Evolutionary conservation across 2,113 vertebrate species (phyloP), one percentile per base, ranked within the genome.

Genomic region (Nycticorax nycticorax): DNA sequence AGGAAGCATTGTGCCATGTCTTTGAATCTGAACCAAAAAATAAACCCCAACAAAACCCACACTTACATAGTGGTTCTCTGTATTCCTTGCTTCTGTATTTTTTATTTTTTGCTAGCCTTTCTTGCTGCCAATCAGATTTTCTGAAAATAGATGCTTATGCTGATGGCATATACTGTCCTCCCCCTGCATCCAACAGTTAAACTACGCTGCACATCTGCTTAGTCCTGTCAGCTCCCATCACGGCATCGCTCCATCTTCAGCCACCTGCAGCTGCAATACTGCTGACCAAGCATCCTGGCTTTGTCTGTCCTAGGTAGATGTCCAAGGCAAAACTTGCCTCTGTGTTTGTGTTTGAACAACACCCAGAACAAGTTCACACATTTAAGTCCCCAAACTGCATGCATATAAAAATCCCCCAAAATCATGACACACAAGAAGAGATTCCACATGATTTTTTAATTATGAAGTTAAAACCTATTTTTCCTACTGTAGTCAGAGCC

Each of bases 371-470:
- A 60, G 14, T 27, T 68, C 30, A 88, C 22, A 53, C 19, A 24
- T 62, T 75, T 47, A 50, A 45, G 15, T 30, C 4, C 27, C 8
- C 62, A 75, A 9, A 60, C 7, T 24, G 8, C 15, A 43, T 2
- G 3, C 20, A 17, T 3, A 3, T 33, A 82, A 68, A 82, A 56
- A 17, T 1, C 0, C 52, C 43, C 22, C 53, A 6, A 33, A 67
- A 48, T 59, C 18, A 47, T 1, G 5, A 59, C 80, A 18, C n/a
- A 56, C 9, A 9, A 7, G 59, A 85, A 45, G 27, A 67, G 4
- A 67, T 56, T 72, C 17, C 28, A 48, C 11, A 5, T 6, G 0
- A 8, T n/a, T 57, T 15, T 52, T 0, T 0, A 85, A 53, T 73
- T 32, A 50, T 19, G 37, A 41, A 57, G 22, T 47, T 26, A 37